Percentiles rank a stretch among this genome's conserved stretches.
These are phyloP conservation scores for Aspidiotus destructor DNA, from an alignment of 2,888 invertebrate species.

Conservation along the genomic window DNA sequence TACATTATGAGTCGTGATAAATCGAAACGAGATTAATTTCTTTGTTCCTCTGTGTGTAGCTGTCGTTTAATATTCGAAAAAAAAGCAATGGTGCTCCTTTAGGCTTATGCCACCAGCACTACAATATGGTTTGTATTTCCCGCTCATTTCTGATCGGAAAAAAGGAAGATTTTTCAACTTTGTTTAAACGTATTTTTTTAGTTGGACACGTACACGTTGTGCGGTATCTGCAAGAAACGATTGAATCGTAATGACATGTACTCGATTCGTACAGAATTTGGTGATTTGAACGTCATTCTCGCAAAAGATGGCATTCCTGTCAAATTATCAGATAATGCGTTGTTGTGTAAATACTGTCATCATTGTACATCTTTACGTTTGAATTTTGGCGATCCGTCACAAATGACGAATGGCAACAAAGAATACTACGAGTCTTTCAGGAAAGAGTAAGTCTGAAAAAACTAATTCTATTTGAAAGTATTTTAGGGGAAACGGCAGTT, in stretches of 20 bases:
- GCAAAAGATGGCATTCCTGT: slow-evolving; percentile 55
- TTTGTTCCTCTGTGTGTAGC: no score
- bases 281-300: slow-evolving; percentile 44
- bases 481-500: no score
- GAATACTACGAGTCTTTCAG: slow-evolving; percentile 53
- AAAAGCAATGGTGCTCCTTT: background rate
- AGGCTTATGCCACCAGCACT: background rate
- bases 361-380: slow-evolving; percentile 64
- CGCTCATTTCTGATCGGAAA: background rate
- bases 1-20: no score
- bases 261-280: slow-evolving; percentile 51
- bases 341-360: slow-evolving; percentile 71
- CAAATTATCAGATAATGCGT: slow-evolving; percentile 55
- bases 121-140: background rate
- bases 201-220: slow-evolving; percentile 63
- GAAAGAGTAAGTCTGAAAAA: slow-evolving; percentile 49
- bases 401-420: slow-evolving; percentile 43
- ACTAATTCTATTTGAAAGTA: no score
- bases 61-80: background rate
- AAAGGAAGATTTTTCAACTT: background rate
- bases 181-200: slow-evolving; percentile 22
- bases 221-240: slow-evolving; percentile 65
- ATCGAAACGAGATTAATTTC: no score
- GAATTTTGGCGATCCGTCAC: slow-evolving; percentile 45
- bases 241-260: slow-evolving; percentile 67